Evolutionary conservation across 2,113 vertebrate genomes (phyloP).

Genomic region (Tenrec ecaudatus): DNA sequence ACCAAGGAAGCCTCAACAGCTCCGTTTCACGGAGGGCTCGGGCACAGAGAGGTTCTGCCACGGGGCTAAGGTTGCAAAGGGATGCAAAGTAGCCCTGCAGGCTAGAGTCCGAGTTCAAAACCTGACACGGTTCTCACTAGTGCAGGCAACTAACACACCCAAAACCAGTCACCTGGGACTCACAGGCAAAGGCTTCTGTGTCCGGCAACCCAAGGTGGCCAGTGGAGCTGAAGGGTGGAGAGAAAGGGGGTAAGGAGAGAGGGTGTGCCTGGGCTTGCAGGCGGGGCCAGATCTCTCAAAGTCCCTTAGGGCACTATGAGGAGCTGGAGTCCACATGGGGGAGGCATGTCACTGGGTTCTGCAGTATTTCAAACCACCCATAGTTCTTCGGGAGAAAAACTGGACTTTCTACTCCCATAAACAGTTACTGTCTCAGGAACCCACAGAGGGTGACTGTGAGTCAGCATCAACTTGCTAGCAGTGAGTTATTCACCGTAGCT

Average conservation of each 20-base stretch:
- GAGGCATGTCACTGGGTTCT: not conserved
- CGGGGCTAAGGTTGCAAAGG: slow-evolving; percentile 3
- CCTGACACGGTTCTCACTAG: not conserved
- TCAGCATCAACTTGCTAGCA: not conserved
- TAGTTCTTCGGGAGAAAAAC: no score
- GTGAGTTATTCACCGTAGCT: not conserved
- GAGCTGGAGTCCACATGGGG: not conserved
- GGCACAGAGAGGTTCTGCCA: not conserved
- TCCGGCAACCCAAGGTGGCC: not conserved
- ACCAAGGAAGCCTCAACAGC: not conserved
- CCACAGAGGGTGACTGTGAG: no score
- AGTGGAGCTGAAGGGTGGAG: not conserved
- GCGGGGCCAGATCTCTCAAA: not conserved
- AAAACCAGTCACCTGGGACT: not conserved
- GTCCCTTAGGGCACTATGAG: not conserved
- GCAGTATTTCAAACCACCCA: not conserved
- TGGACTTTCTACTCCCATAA: no score
- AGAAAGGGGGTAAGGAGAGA: not conserved
- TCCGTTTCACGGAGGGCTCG: not conserved
- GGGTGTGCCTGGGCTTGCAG: not conserved
- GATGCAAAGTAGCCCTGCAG: not conserved
- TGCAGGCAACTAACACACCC: not conserved
- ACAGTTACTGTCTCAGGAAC: no score
- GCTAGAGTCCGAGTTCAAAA: not conserved
- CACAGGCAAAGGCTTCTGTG: not conserved